Base-by-base conservation (phyloP, 2,888 invertebrate species). In the Stramonita haemastoma region DNA sequence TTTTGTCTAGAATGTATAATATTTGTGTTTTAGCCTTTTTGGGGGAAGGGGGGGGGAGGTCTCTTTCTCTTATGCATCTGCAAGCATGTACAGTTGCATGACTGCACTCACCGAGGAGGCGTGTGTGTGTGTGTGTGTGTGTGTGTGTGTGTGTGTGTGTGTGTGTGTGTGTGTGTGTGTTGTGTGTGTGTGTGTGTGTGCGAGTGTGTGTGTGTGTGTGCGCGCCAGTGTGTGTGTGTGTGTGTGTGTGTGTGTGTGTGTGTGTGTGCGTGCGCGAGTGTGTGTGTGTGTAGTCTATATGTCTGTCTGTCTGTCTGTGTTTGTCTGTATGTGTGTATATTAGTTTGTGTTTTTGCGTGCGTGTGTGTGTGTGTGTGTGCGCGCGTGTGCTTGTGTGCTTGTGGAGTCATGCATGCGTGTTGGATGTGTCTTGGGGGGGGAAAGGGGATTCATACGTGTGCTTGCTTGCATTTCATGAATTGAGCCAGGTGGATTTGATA, bases 101-200 rank as follows among this genome's bases (percentile, higher is more conserved):
- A 46, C 46, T 46, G 46, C 46, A 46, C 46, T 46, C 46, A n/a
- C n/a, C n/a, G n/a, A n/a, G n/a, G n/a, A n/a, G n/a, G 77, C 32
- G 6, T 79, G 77, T 8, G 77, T 79, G 77, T 17, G 29, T 79
- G 73, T 26, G 73, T 79, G 77, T 17, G 77, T 79, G 77, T 17
- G 36, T 79, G 77, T 32, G 77, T 79, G 36, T 36, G 36, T 81
- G 36, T 36, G 81, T 81, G 36, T 36, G 81, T 81, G 36, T 36
- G 81, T 79, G 77, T 79, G 77, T 79, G 77, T 79, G 77, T 79
- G 77, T 79, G 77, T 79, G 77, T 79, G 77, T 79, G 77, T 79
- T 81, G 81, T 81, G 81, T 81, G 81, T 81, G 81, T 81, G 46
- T 81, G 34, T 81, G 81, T 46, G 83, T 46, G 83, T 83, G 83